These are phyloP conservation scores for Argyrosomus japonicus DNA, from an alignment of 2,113 vertebrate genomes.

Conservation along the genomic window DNA sequence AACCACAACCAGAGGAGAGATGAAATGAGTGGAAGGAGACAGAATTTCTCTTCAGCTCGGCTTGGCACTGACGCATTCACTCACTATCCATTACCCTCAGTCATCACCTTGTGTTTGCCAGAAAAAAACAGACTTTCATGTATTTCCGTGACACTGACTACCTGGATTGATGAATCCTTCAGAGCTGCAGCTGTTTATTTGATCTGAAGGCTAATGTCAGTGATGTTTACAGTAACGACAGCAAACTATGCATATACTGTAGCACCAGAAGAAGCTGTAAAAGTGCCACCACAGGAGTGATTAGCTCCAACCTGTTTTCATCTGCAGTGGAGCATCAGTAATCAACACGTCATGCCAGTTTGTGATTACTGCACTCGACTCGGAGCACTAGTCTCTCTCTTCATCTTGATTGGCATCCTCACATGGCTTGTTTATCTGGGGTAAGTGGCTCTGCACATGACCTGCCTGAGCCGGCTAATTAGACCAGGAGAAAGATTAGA, in stretches of 20 bases:
- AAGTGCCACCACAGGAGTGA: slow-evolving; percentile 25
- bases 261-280: slow-evolving; percentile 29
- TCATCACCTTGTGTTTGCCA: slow-evolving; percentile 54
- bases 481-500: slow-evolving; percentile 60
- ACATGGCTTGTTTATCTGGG: slow-evolving; percentile 70
- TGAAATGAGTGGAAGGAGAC: slow-evolving; percentile 54
- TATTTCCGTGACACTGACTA: slow-evolving; percentile 12
- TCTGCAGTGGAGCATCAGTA: slow-evolving; percentile 60
- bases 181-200: slow-evolving; percentile 23
- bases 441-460: slow-evolving; percentile 64
- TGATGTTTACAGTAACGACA: not conserved
- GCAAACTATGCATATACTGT: not conserved
- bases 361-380: slow-evolving; percentile 64
- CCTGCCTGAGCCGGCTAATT: slow-evolving; percentile 64
- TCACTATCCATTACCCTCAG: slow-evolving; percentile 64
- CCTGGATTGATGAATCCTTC: slow-evolving; percentile 15
- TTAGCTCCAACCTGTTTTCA: slow-evolving; percentile 65
- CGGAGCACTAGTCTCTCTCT: slow-evolving; percentile 54
- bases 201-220: slow-evolving; percentile 22
- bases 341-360: slow-evolving; percentile 69
- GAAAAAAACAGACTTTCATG: not conserved
- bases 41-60: slow-evolving; percentile 54
- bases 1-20: slow-evolving; percentile 29
- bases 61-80: slow-evolving; percentile 54
- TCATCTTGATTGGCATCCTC: slow-evolving; percentile 73